These are phyloP conservation scores for Acromyrmex heyeri DNA, from an alignment of 1,140 invertebrate genomes.

Conservation along the genomic window DNA sequence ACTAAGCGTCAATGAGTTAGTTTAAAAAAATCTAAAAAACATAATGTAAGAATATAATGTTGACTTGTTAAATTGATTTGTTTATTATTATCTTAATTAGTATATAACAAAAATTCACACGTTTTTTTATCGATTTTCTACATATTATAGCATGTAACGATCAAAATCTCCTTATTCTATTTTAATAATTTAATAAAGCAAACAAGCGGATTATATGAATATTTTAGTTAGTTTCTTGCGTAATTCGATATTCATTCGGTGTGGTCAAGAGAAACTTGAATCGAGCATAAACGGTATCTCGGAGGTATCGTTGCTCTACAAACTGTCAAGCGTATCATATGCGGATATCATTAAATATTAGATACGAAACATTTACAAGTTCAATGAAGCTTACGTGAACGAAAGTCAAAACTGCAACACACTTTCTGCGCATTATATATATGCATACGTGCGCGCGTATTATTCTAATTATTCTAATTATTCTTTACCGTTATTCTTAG, in stretches of 20 bases:
- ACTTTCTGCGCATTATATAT: neutral
- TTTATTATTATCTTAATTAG: neutral
- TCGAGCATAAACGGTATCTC: slow-evolving; percentile 34
- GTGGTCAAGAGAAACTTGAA: slow-evolving; percentile 17
- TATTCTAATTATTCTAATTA: neutral
- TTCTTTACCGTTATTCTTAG: neutral
- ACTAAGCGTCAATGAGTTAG: neutral
- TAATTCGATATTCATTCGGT: slow-evolving; percentile 46
- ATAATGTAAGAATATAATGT: neutral
- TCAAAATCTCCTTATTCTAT: neutral
- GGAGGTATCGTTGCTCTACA: slow-evolving; percentile 18
- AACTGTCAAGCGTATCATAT: slow-evolving; percentile 45
- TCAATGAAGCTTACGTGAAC: neutral
- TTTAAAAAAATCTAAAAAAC: neutral
- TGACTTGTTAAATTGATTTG: neutral
- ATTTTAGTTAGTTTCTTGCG: slow-evolving; percentile 28
- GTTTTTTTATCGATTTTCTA: neutral
- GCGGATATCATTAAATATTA: slow-evolving; percentile 36
- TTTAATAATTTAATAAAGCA: slow-evolving; percentile 33
- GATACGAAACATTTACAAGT: slow-evolving; percentile 18
- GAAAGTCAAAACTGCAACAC: neutral
- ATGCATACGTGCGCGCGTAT: no score
- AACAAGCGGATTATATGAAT: neutral
- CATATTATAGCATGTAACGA: neutral
- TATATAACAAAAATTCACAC: neutral